These are phyloP conservation scores for Hypothenemus hampei DNA, from an alignment of 1,140 invertebrate genomes.

Conservation along the genomic window DNA sequence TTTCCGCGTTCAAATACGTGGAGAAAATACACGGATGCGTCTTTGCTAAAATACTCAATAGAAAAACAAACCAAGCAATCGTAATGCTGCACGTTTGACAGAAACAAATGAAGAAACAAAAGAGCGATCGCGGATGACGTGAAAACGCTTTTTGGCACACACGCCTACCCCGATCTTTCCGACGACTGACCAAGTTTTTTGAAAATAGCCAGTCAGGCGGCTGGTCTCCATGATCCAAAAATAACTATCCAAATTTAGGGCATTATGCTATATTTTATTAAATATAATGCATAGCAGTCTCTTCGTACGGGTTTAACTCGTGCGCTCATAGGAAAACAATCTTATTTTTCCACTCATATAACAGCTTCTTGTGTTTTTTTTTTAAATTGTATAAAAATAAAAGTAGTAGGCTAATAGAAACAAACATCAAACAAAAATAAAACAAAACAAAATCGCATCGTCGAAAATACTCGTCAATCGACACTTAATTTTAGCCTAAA, in stretches of 20 bases:
- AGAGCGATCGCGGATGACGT: background rate
- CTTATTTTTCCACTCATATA: background rate
- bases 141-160: too few relatives aligned
- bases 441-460: background rate
- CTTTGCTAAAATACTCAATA: too few relatives aligned
- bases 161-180: background rate
- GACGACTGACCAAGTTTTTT: constrained; percentile 14
- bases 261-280: too few relatives aligned
- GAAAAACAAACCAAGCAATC: too few relatives aligned
- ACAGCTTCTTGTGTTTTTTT: background rate
- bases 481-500: constrained; percentile 1
- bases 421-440: background rate
- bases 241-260: background rate
- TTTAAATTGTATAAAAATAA: too few relatives aligned
- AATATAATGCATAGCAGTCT: too few relatives aligned
- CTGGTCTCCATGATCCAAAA: background rate
- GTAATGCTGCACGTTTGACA: too few relatives aligned
- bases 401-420: too few relatives aligned
- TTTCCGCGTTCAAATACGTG: too few relatives aligned
- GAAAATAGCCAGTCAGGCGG: constrained; percentile 1
- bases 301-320: too few relatives aligned
- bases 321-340: background rate
- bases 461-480: background rate
- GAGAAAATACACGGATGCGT: too few relatives aligned
- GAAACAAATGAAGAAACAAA: too few relatives aligned